phyloP scores from a whole-genome alignment of 2,888 invertebrate genomes.

The Apodemia mormo region DNA sequence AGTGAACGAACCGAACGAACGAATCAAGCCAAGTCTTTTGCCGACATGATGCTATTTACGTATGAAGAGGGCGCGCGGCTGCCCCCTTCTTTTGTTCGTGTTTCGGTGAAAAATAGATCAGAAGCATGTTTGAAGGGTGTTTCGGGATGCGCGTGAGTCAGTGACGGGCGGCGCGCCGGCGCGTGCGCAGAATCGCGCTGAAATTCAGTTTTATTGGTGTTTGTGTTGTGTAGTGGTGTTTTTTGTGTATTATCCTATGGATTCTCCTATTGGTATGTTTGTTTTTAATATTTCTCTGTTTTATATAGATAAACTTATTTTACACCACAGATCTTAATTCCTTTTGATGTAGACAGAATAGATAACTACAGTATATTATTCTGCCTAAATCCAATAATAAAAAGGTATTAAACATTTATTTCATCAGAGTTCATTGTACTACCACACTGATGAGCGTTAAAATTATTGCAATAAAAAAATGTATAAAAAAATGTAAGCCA shows the following conservation, averaged over 20 bases:
- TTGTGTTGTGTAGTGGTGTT: constrained; percentile 34
- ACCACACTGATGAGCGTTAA: no score
- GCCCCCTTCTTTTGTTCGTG: constrained; percentile 80
- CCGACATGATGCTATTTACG: constrained; percentile 38
- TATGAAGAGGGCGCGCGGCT: constrained; percentile 70
- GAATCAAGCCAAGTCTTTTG: constrained; percentile 50
- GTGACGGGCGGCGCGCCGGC: constrained; percentile 69
- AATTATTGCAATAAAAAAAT: no score
- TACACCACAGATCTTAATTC: no score
- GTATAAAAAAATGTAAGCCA: no score
- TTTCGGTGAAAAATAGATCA: constrained; percentile 72
- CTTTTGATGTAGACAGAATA: no score
- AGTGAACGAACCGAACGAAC: constrained; percentile 70
- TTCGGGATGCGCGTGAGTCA: constrained; percentile 74
- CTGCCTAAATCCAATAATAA: no score
- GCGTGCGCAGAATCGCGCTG: constrained; percentile 55
- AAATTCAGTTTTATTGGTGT: constrained; percentile 37
- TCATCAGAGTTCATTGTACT: no score
- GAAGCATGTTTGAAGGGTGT: constrained; percentile 67
- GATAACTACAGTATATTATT: no score
- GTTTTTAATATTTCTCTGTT: no score
- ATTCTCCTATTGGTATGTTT: constrained; percentile 16
- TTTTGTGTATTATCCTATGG: constrained; percentile 26
- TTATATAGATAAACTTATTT: no score
- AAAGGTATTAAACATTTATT: no score